A percentile compares a stretch with the other conserved stretches of the same genome.
Conservation (phyloP, 2,888 invertebrate species). For the Pheosia gnoma region DNA sequence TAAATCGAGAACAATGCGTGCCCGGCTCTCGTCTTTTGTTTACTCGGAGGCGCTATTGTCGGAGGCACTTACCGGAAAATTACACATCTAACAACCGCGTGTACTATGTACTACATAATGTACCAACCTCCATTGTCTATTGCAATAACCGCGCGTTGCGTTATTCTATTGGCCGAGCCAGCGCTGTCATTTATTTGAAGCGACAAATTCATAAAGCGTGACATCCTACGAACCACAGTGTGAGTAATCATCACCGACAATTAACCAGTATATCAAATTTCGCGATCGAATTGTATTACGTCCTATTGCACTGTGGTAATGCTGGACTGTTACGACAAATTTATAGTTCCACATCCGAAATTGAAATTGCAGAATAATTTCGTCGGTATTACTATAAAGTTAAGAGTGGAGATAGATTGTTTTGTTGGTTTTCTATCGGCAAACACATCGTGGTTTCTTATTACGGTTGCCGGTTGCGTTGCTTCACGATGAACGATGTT, state of each 20-base stretch:
- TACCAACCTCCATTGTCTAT: slow-evolving; percentile 43
- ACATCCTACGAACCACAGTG: slow-evolving; percentile 40
- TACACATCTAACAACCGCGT: slow-evolving; percentile 61
- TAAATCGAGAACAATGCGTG: slow-evolving; percentile 63
- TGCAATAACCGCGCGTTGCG: slow-evolving; percentile 38
- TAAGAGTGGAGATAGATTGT: slow-evolving; percentile 15
- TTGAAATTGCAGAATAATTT: slow-evolving; percentile 17
- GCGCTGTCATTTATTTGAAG: slow-evolving; percentile 55
- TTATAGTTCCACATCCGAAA: slow-evolving; percentile 20
- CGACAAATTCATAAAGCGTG: slow-evolving; percentile 64
- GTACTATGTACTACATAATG: slow-evolving; percentile 44
- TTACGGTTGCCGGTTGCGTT: slow-evolving; percentile 68
- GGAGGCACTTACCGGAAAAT: slow-evolving; percentile 75
- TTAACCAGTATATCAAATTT: slow-evolving; percentile 26
- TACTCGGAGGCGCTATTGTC: slow-evolving; percentile 70
- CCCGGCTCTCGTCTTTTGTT: slow-evolving; percentile 61
- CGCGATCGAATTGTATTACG: slow-evolving; percentile 33
- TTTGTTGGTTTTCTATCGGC: slow-evolving; percentile 26
- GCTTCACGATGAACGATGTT: slow-evolving; percentile 69
- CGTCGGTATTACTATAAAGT: slow-evolving; percentile 17
- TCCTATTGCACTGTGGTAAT: slow-evolving; percentile 39
- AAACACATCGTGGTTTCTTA: slow-evolving; percentile 42
- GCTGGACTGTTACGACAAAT: slow-evolving; percentile 16
- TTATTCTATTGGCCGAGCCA: slow-evolving; percentile 53
- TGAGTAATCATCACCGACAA: slow-evolving; percentile 16